Evolutionary conservation across 2,888 invertebrate genomes (phyloP).

Genomic region (Thyatira batis): DNA sequence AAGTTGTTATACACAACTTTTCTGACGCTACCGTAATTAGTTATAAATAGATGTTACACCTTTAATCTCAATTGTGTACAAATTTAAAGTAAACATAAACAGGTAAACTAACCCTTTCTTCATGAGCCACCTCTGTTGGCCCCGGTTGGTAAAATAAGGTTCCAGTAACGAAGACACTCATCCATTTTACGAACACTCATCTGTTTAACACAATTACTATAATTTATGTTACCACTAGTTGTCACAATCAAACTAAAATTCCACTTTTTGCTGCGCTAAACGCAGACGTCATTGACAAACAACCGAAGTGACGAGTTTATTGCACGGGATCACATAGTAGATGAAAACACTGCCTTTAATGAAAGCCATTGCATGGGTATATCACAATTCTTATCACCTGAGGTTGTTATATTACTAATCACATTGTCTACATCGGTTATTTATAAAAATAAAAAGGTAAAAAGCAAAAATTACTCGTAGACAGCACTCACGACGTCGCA

Average conservation of each 20-base stretch:
- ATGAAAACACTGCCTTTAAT: conserved; percentile 74
- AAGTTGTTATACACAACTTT: conserved; percentile 39
- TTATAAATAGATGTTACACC: conserved; percentile 45
- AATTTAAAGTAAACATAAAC: conserved; percentile 68
- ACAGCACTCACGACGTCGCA: conserved; percentile 79
- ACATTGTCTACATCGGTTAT: conserved; percentile 68
- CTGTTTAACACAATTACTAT: conserved; percentile 69
- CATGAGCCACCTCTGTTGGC: conserved; percentile 80
- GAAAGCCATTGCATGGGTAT: conserved; percentile 68
- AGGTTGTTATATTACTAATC: conserved; percentile 72
- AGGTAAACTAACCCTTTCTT: conserved; percentile 81
- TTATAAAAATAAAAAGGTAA: conserved; percentile 80
- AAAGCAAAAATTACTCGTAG: conserved; percentile 78
- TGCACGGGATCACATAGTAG: conserved; percentile 76
- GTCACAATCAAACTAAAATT: conserved; percentile 80
- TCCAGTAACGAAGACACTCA: conserved; percentile 74
- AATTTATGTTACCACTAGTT: conserved; percentile 77
- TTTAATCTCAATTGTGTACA: conserved; percentile 35
- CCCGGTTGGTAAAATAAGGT: conserved; percentile 73
- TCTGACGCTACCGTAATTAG: conserved; percentile 40
- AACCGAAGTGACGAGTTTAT: conserved; percentile 80
- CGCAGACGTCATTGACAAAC: conserved; percentile 83
- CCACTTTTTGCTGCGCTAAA: conserved; percentile 82
- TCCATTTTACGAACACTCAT: conserved; percentile 79
- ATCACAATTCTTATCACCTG: conserved; percentile 79